Percentiles rank a stretch among this genome's conserved stretches.
These are phyloP conservation scores for Tetragonisca angustula DNA, from an alignment of 2,888 invertebrate species.

Conservation along the genomic window DNA sequence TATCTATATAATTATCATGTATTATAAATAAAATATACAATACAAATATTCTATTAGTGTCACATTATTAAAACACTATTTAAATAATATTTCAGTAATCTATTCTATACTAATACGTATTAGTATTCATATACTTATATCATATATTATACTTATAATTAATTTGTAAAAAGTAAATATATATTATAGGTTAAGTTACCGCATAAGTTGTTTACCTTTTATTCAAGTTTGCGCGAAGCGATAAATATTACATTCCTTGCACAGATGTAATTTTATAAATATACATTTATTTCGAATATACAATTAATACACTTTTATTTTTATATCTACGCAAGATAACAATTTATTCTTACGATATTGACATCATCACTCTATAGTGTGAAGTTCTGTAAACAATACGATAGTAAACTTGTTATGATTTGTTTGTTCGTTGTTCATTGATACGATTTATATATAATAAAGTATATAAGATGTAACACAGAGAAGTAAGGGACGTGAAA, in stretches of 20 bases:
- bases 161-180: constrained; percentile 1
- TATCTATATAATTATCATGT: too few relatives aligned
- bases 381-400: constrained; percentile 48
- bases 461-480: constrained; percentile 13
- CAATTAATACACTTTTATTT: constrained; percentile 3
- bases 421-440: constrained; percentile 31
- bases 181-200: constrained; percentile 33
- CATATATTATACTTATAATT: background rate
- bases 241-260: background rate
- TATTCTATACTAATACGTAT: background rate
- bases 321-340: background rate
- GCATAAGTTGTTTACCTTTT: constrained; percentile 37
- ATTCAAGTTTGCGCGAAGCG: background rate
- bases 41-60: background rate
- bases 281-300: background rate
- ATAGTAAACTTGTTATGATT: constrained; percentile 53
- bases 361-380: constrained; percentile 21
- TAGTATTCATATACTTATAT: background rate
- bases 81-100: background rate
- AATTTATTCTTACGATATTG: constrained; percentile 13
- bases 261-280: background rate
- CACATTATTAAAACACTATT: background rate
- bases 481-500: constrained; percentile 41
- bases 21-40: background rate
- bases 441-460: constrained; percentile 18